These are phyloP conservation scores for Leucopternis melanops DNA, from an alignment of 2,113 vertebrate species.

Conservation along the genomic window DNA sequence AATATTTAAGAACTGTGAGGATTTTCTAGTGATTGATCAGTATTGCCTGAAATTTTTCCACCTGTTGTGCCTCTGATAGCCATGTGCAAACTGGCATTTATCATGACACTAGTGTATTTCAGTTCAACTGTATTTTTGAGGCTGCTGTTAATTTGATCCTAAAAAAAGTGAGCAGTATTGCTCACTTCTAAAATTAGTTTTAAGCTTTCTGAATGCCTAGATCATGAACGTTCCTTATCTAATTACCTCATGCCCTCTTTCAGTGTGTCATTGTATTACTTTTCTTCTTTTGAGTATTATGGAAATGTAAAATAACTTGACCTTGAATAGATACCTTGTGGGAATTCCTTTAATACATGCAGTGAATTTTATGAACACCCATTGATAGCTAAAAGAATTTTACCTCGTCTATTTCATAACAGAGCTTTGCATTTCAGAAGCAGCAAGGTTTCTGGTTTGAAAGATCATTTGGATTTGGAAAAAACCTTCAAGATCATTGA, in stretches of 20 bases:
- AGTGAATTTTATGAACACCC: background rate
- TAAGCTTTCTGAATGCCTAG: background rate
- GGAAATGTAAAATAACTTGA: constrained; percentile 45
- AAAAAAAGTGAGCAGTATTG: background rate
- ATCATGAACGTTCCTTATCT: background rate
- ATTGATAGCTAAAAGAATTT: background rate
- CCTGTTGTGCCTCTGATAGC: background rate
- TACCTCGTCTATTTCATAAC: background rate
- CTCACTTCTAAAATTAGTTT: constrained; percentile 29
- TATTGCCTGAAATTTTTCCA: background rate
- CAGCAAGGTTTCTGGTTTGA: background rate
- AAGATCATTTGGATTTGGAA: background rate
- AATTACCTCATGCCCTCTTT: constrained; percentile 17
- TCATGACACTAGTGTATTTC: background rate
- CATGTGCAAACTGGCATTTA: background rate
- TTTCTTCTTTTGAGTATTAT: background rate
- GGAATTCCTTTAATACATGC: constrained; percentile 28
- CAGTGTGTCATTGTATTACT: background rate
- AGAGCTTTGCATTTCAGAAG: constrained; percentile 5
- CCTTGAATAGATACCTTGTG: constrained; percentile 2
- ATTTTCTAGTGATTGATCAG: background rate
- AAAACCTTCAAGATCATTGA: too few species aligned
- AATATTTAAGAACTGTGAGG: background rate
- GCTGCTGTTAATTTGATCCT: background rate
- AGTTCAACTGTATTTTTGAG: background rate